A percentile compares a stretch with the other conserved stretches of the same genome.
These are phyloP conservation scores for Hypocryptadius cinnamomeus DNA, from an alignment of 2,113 vertebrate genomes.

Conservation along the genomic window DNA sequence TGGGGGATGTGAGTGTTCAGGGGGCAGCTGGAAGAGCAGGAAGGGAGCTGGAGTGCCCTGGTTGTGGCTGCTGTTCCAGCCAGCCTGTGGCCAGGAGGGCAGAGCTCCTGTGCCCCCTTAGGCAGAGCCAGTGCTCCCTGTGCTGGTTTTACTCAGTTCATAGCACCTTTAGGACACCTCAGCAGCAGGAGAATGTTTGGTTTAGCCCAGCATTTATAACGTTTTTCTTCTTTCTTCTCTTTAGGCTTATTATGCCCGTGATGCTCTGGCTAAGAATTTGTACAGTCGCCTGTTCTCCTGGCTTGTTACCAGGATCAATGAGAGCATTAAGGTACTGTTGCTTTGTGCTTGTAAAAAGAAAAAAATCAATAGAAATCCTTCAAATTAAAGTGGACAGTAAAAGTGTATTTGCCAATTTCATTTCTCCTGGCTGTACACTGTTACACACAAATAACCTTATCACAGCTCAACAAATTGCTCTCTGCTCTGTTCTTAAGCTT, in stretches of 20 bases:
- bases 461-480: background rate
- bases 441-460: background rate
- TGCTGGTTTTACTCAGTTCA: background rate
- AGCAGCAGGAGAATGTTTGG: background rate
- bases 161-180: background rate
- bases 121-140: background rate
- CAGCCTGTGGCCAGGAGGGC: fast-evolving
- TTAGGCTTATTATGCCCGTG: conserved; percentile 95
- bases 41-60: background rate
- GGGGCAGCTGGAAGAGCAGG: background rate
- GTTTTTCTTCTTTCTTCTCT: background rate
- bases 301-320: conserved; percentile 95
- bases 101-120: background rate
- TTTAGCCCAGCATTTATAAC: background rate
- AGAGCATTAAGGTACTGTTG: conserved; percentile 90
- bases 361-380: background rate
- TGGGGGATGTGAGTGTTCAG: background rate
- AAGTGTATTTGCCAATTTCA: background rate
- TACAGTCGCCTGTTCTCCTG: conserved; percentile 95
- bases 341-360: background rate
- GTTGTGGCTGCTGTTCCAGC: background rate
- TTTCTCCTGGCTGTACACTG: background rate
- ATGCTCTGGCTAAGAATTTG: conserved; percentile 96
- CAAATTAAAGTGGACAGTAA: background rate
- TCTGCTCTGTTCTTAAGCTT: background rate